Base-by-base conservation (phyloP, 2,888 invertebrate species). In the Petrolisthes cinctipes region DNA sequence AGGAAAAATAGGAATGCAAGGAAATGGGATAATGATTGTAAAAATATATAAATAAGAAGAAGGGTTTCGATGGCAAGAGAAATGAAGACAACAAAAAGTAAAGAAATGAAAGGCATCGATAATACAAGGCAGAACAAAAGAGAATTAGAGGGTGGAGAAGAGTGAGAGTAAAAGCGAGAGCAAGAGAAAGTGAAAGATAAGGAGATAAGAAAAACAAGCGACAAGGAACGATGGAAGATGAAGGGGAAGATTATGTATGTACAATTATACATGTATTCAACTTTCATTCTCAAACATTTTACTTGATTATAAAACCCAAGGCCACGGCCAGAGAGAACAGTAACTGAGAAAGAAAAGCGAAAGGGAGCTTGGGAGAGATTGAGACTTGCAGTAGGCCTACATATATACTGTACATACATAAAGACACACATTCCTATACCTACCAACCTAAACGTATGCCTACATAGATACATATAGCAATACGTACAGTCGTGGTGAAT, bases 151-250 rank as follows among this genome's bases (percentile, higher is more conserved):
- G 66, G 66, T 37, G 54, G 66, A 61, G 51, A 51, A 81, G 81
- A 81, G 66, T 37, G 81, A 61, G 81, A 81, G 81, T 61, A 51
- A 61, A 66, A 61, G 81, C 57, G 81, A 81, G 81, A 81, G 81
- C 57, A n/a, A 81, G 81, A 61, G 81, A 81, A 66, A 81, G 81
- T 61, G 81, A 81, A 66, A 81, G 81, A 82, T 61, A 82, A 66
- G 37, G 61, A 82, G 66, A 66, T 37, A 61, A 82, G 81, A 82
- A 56, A 79, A 20, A 79, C n/a, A n/a, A 71, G 20, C 11, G n/a
- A n/a, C 17, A 54, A 37, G 37, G 37, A 37, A 37, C 37, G 37
- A 37, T 37, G 37, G 37, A 1, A 37, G 37, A 37, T 37, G 37
- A 37, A 37, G 37, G 37, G 37, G 37, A 37, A 37, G 37, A 37